Percentiles rank a stretch among this genome's conserved stretches.
Conservation (phyloP, 2,113 vertebrate genomes). For the Brachyhypopomus gauderio region DNA sequence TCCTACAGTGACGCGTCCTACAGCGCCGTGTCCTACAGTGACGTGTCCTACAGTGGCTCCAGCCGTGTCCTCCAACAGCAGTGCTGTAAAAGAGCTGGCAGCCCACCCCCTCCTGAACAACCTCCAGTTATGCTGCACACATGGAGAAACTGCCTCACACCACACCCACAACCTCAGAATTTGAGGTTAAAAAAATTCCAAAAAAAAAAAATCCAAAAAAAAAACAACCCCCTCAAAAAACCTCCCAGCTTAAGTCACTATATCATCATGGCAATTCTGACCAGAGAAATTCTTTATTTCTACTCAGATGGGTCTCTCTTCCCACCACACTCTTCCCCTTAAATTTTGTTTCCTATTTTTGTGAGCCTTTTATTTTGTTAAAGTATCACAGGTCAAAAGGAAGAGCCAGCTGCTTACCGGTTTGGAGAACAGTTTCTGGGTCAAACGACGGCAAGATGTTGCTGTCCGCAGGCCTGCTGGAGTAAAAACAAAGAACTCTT, state of each 20-base stretch:
- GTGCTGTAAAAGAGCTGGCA: too few species aligned
- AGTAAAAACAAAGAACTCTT: slow-evolving; percentile 54
- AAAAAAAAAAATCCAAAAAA: too few species aligned
- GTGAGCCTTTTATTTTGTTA: neutral
- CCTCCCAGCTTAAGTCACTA: too few species aligned
- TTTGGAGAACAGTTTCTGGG: slow-evolving; percentile 95
- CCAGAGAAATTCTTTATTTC: too few species aligned
- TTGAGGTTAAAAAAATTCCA: too few species aligned
- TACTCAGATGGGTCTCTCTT: too few species aligned
- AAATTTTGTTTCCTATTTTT: neutral
- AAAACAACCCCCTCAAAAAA: too few species aligned
- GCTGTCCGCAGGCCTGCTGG: slow-evolving; percentile 83
- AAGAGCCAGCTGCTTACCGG: slow-evolving; percentile 75
- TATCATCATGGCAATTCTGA: too few species aligned
- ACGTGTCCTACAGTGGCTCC: neutral
- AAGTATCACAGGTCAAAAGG: neutral
- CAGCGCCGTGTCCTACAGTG: too few species aligned
- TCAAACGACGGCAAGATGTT: slow-evolving; percentile 92
- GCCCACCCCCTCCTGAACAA: neutral
- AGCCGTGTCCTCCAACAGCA: slow-evolving; percentile 13
- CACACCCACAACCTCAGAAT: neutral
- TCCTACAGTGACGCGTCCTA: too few species aligned
- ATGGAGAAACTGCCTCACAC: neutral
- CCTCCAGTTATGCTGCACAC: neutral
- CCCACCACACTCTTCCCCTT: too few species aligned